These are phyloP conservation scores for Strigamia crassipes DNA, from an alignment of 2,888 invertebrate genomes.

Conservation along the genomic window DNA sequence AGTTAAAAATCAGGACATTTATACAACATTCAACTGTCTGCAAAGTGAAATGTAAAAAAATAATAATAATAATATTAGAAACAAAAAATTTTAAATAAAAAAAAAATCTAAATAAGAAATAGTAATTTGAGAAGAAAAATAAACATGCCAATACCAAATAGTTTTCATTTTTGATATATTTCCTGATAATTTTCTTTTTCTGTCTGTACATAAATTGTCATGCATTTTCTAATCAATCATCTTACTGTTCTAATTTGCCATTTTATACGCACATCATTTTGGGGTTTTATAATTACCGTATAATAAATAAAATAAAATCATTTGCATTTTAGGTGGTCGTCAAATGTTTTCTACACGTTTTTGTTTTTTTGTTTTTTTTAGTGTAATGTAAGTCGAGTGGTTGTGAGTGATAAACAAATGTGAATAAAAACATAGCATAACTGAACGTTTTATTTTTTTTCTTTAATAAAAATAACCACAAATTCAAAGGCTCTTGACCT, in stretches of 20 bases:
- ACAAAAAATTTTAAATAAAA: not conserved
- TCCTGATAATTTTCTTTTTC: not conserved
- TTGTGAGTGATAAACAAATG: constrained; percentile 28
- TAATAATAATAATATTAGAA: not conserved
- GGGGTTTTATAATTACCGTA: not conserved
- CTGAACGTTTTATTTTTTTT: not conserved
- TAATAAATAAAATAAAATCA: not conserved
- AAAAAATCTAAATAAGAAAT: no score
- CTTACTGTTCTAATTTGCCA: constrained; percentile 10
- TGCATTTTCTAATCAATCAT: constrained; percentile 35
- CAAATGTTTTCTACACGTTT: not conserved
- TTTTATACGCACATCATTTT: constrained; percentile 17
- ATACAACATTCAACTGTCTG: not conserved
- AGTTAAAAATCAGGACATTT: not conserved
- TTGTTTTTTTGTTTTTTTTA: not conserved
- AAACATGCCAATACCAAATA: constrained; percentile 1
- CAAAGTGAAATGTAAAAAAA: not conserved
- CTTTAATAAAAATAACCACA: not conserved
- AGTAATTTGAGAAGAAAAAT: no score
- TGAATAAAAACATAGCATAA: constrained; percentile 8
- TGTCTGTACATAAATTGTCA: constrained; percentile 4
- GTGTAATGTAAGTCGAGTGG: constrained; percentile 13
- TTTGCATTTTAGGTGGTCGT: not conserved
- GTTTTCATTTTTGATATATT: not conserved
- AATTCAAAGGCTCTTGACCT: not conserved